phyloP scores from a whole-genome alignment of 2,888 invertebrate species.

The Lottia scabra region DNA sequence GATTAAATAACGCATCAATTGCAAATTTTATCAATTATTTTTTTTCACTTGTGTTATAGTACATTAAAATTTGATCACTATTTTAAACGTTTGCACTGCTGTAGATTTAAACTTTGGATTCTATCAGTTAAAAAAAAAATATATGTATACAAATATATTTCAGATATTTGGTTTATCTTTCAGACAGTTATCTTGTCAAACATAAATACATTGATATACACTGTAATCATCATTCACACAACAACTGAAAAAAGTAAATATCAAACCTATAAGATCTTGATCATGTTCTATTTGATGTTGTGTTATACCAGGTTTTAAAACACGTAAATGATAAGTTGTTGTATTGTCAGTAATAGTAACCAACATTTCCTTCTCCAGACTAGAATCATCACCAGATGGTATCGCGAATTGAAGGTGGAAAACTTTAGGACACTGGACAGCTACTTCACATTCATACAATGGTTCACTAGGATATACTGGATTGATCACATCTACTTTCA shows the following conservation, averaged over 20 bases:
- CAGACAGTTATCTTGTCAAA: too few species aligned
- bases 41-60: too few species aligned
- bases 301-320: slow-evolving; percentile 41
- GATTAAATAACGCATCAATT: too few species aligned
- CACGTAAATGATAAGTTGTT: slow-evolving; percentile 38
- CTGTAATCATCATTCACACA: too few species aligned
- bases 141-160: too few species aligned
- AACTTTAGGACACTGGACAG: slow-evolving; percentile 54
- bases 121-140: too few species aligned
- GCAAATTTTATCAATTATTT: too few species aligned
- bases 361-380: slow-evolving; percentile 46
- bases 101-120: too few species aligned
- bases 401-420: slow-evolving; percentile 56
- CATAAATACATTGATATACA: too few species aligned
- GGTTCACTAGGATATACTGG: slow-evolving; percentile 48
- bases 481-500: slow-evolving; percentile 56
- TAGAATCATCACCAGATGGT: slow-evolving; percentile 52
- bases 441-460: slow-evolving; percentile 58
- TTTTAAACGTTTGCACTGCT: too few species aligned
- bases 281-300: slow-evolving; percentile 10
- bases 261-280: neutral
- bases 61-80: too few species aligned
- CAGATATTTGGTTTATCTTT: too few species aligned
- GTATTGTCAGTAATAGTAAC: slow-evolving; percentile 41
- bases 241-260: neutral